A percentile compares a stretch with the other conserved stretches of the same genome.
Evolutionary conservation across 2,797 vertebrate species (phyloP).

Genomic region (Valencia hispanica): DNA sequence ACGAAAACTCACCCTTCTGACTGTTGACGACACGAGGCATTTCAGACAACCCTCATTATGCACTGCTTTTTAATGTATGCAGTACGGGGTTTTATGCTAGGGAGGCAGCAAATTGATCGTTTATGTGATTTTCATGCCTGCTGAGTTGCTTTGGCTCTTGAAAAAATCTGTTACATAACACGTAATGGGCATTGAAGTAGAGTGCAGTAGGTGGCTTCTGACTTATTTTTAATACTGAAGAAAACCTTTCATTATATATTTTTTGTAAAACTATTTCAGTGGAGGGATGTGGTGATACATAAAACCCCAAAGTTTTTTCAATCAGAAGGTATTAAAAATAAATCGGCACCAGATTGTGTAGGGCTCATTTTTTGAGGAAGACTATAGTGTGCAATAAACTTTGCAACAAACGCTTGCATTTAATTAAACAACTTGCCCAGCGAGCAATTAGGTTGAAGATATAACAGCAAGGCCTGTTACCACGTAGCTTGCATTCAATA

Average conservation of each 20-base stretch:
- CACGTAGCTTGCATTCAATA: neutral
- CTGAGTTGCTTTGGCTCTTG: constrained; percentile 11
- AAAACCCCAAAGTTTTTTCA: neutral
- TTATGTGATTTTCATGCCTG: constrained; percentile 23
- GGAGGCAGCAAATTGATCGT: constrained; percentile 24
- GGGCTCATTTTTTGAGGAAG: neutral
- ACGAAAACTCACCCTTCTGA: constrained; percentile 33
- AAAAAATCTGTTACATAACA: constrained; percentile 30
- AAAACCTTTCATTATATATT: neutral
- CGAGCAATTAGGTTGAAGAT: neutral
- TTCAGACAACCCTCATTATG: constrained; percentile 12
- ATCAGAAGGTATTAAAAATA: neutral
- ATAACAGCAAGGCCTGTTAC: neutral
- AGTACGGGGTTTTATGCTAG: constrained; percentile 9
- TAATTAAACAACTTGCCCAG: neutral
- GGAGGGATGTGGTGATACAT: neutral
- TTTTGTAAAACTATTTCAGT: neutral
- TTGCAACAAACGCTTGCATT: too few species aligned
- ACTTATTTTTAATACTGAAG: constrained; percentile 5
- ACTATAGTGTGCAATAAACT: neutral
- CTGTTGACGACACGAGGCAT: constrained; percentile 27
- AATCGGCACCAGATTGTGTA: neutral
- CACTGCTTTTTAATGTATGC: neutral
- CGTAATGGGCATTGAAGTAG: constrained; percentile 20
- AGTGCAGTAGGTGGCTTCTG: constrained; percentile 21